Conservation (phyloP, 1,140 invertebrate species). For the Neotoxoptera formosana region DNA sequence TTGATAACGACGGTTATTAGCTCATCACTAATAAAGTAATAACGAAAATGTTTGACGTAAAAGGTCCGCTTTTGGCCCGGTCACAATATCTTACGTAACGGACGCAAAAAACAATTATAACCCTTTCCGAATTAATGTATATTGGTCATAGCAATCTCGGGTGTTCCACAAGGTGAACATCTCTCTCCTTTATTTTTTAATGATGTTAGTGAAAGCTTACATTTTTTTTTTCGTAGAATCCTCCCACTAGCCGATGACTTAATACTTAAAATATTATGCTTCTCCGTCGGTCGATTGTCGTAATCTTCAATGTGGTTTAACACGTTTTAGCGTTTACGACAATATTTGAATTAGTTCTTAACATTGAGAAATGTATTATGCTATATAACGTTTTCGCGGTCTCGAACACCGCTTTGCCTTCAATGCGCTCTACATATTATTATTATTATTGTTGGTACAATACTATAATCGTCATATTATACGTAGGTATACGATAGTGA, state of each 20-base stretch:
- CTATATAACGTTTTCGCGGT: background rate
- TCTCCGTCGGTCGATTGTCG: background rate
- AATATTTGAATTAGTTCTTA: background rate
- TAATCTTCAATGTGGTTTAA: background rate
- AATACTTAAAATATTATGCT: background rate
- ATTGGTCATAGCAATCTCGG: background rate
- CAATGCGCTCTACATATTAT: background rate
- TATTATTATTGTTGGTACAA: background rate
- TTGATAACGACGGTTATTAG: background rate
- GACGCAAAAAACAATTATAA: background rate
- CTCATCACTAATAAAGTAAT: background rate
- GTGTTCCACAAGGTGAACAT: background rate
- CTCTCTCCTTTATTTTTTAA: slow-evolving; percentile 1
- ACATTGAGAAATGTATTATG: background rate
- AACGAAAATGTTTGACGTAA: background rate
- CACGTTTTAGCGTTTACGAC: background rate
- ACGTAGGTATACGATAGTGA: too few species aligned
- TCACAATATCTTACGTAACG: background rate
- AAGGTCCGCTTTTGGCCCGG: background rate
- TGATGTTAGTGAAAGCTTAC: background rate
- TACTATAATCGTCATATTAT: background rate
- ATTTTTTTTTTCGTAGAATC: background rate
- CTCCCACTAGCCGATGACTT: background rate
- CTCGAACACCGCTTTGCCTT: background rate
- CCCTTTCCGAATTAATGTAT: background rate